Evolutionary conservation across 1,140 invertebrate species (phyloP).

Genomic region (Drosophila tsacasi): DNA sequence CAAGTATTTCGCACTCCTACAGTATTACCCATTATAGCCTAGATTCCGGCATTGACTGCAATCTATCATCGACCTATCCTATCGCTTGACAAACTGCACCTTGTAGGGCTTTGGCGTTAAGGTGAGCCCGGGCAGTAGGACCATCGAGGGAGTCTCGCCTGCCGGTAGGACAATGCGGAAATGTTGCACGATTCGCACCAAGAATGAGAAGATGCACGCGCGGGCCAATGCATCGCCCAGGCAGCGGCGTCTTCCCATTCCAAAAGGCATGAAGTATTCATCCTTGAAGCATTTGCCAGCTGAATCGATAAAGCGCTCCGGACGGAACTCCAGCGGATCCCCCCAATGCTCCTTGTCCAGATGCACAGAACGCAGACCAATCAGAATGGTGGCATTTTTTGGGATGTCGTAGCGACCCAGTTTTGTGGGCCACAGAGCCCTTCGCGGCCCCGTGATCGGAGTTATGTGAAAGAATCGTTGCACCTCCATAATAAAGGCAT

Average conservation of each 20-base stretch:
- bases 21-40: background rate
- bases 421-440: slow-evolving; percentile 87
- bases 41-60: background rate
- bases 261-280: slow-evolving; percentile 88
- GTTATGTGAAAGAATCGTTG: slow-evolving; percentile 88
- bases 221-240: slow-evolving; percentile 91
- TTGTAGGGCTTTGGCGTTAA: slow-evolving; percentile 84
- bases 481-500: slow-evolving; percentile 89
- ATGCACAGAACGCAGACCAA: slow-evolving; percentile 89
- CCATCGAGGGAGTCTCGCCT: slow-evolving; percentile 61
- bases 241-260: slow-evolving; percentile 90
- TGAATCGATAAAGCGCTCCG: slow-evolving; percentile 89
- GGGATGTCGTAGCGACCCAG: slow-evolving; percentile 89
- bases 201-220: slow-evolving; percentile 90
- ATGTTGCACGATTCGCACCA: slow-evolving; percentile 89
- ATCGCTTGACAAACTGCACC: slow-evolving; percentile 71
- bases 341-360: slow-evolving; percentile 88
- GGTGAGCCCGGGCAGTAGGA: slow-evolving; percentile 78
- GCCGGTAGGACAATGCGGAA: slow-evolving; percentile 82
- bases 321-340: slow-evolving; percentile 89
- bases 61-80: background rate
- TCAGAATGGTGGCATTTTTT: slow-evolving; percentile 88
- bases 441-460: slow-evolving; percentile 89
- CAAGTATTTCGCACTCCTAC: background rate
- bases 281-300: slow-evolving; percentile 74